These are phyloP conservation scores for Macrotrachela quadricornifera DNA, from an alignment of 1,140 invertebrate genomes.

Conservation along the genomic window DNA sequence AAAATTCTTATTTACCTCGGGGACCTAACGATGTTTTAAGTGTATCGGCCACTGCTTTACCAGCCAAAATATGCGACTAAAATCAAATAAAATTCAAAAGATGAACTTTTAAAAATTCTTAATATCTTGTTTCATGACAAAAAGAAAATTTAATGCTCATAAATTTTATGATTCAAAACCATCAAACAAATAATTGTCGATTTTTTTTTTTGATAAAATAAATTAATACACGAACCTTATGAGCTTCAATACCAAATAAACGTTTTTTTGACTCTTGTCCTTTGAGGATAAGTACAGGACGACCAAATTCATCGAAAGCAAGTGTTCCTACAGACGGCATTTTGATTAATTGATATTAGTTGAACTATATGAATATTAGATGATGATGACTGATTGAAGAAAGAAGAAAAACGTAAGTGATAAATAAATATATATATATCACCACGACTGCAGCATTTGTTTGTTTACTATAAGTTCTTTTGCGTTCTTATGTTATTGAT, in stretches of 20 bases:
- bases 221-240: slow-evolving; percentile 41
- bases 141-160: too few species aligned
- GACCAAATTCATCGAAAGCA: slow-evolving; percentile 90
- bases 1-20: slow-evolving; percentile 38
- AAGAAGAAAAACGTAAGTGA: background rate
- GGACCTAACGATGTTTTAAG: slow-evolving; percentile 81
- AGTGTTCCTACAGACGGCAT: too few species aligned
- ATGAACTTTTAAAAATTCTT: background rate
- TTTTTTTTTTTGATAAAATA: background rate
- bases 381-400: background rate
- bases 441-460: too few species aligned
- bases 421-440: background rate
- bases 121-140: too few species aligned
- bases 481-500: background rate
- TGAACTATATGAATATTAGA: background rate
- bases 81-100: slow-evolving; percentile 19
- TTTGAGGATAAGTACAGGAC: slow-evolving; percentile 84
- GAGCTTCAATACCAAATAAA: slow-evolving; percentile 75
- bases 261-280: slow-evolving; percentile 86
- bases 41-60: slow-evolving; percentile 62
- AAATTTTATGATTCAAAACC: too few species aligned
- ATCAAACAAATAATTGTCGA: too few species aligned
- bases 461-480: too few species aligned
- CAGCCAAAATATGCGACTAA: slow-evolving; percentile 88
- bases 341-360: background rate